A percentile compares a stretch with the other conserved stretches of the same genome.
phyloP scores from a whole-genome alignment of 2,888 invertebrate genomes.

The Apodemia duryi region DNA sequence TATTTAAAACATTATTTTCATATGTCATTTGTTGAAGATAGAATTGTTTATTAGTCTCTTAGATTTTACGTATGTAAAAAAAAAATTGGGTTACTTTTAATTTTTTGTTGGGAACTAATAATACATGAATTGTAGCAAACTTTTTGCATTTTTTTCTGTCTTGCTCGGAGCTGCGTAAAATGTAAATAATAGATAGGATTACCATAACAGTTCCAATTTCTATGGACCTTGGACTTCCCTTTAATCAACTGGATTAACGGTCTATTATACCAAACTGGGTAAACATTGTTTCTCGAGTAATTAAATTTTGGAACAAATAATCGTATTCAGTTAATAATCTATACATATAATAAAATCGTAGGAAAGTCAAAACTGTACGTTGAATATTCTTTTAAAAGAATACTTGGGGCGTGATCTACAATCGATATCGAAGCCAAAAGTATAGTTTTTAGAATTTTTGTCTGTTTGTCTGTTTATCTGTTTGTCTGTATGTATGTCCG shows the following conservation, averaged over 20 bases:
- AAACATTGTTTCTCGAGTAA: neutral
- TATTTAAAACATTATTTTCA: no score
- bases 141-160: slow-evolving; percentile 14
- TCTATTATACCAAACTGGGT: slow-evolving; percentile 17
- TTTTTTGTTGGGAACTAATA: slow-evolving; percentile 14
- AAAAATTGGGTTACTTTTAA: slow-evolving; percentile 22
- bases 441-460: no score
- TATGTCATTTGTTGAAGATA: slow-evolving; percentile 21
- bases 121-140: neutral
- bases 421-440: no score
- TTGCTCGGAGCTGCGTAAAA: slow-evolving; percentile 19
- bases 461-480: no score
- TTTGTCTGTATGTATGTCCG: no score
- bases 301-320: neutral
- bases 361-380: no score
- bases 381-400: no score
- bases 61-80: slow-evolving; percentile 24
- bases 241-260: slow-evolving; percentile 23
- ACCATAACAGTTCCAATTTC: slow-evolving; percentile 21
- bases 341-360: no score
- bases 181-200: slow-evolving; percentile 25
- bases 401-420: no score
- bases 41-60: slow-evolving; percentile 10
- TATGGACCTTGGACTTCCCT: slow-evolving; percentile 23
- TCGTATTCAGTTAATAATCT: neutral